Base-by-base conservation (phyloP, 2,113 vertebrate genomes). In the Stictonetta naevosa region DNA sequence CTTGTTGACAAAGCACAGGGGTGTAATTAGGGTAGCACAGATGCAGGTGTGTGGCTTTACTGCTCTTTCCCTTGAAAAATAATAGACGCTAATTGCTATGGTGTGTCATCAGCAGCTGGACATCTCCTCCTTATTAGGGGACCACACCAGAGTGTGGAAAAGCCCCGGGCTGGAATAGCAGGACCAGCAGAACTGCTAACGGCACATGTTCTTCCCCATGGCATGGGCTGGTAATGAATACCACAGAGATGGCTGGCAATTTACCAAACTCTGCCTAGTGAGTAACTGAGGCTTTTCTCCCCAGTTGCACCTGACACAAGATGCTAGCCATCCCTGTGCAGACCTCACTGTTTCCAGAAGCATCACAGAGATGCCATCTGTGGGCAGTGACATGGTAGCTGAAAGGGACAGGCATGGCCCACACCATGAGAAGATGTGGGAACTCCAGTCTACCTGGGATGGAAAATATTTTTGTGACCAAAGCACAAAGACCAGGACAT, bases 151-250 rank as follows among this genome's bases (percentile, higher is more conserved):
- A 52, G 64, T 36, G 46, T 0, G 3, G 46, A 56, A 64, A 33
- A 88, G 25, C 1, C 13, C 34, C 34, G 26, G 55, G 25, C 40
- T 78, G 34, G 53, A 79, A 31, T 13, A 15, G 28, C 2, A 23
- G 38, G 26, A 38, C 29, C 1, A 72, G 33, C 0, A 1, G 59
- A 76, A 62, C 34, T 5, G 3, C 15, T 33, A 69, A 36, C 34
- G 28, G 38, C 50, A 16, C 33, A 15, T 33, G 0, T 29, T 53
- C 48, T 7, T 36, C 15, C 68, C 44, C 22, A 6, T 0, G 0
- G 18, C n/a, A 13, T 12, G 23, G n/a, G 18, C 23, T n/a, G 15
- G 19, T 36, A 33, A 55, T 60, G 76, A 90, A 74, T 12, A 4
- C n/a, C 21, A 26, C 3, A 34, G 34, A 1, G 8, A 62, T 0